Base-by-base conservation (phyloP, 2,797 vertebrate species). In the Anabas testudineus region DNA sequence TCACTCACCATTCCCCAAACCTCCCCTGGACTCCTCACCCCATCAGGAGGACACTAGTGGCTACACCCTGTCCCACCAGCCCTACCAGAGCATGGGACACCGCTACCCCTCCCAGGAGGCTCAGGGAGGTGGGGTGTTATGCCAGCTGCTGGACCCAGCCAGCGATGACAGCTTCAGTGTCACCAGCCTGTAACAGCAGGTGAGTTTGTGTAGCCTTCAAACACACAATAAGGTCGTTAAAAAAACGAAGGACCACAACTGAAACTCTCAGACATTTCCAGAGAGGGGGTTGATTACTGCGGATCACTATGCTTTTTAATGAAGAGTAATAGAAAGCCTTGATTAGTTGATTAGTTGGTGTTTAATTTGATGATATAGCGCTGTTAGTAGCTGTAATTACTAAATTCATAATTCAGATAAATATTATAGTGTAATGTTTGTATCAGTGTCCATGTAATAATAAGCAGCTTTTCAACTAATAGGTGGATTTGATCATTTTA, bases 151-250 rank as follows among this genome's bases (percentile, higher is more conserved):
- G 87, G 98, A 99, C 86, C 96, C 96, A 74, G 95, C 96, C 84
- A 94, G 94, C 8, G 98, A 99, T 83, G 98, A 99, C 94, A 96
- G 95, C 93, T 99, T 99, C 93, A 99, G 97, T 54, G 97, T 99
- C 94, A 99, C 98, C 93, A 98, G 97, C 95, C 96, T 99, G 95
- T 99, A 99, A 96, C 80, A 81, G 77, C 86, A 92, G 95, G 95
- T 93, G 21, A 67, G 87, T 73, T 49, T 42, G 41, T 32, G 47
- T 3, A 24, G 49, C 10, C 16, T 21, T 61, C 7, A 10, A 6
- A 34, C 7, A 60, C 57, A 57, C 14, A 52, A 3, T 13, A 2
- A 28, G 18, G 2, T 22, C 14, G 8, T 51, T 18, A 10, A 39
- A 5, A 48, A 55, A 21, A 30, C 15, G 18, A 36, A 37, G 12